Base-by-base conservation (phyloP, 1,140 invertebrate species). In the Nephila pilipes region DNA sequence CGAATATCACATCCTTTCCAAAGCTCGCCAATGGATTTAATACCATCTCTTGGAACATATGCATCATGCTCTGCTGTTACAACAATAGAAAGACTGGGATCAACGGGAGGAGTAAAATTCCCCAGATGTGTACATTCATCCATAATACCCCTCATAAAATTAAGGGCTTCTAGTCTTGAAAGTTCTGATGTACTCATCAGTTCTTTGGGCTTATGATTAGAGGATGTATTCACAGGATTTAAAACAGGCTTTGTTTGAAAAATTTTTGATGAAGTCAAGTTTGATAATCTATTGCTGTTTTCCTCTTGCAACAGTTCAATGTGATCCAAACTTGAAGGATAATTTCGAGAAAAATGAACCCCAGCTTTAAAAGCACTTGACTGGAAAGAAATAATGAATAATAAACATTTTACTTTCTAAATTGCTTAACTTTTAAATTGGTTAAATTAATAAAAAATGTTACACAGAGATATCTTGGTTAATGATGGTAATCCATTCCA, bases 111-210 rank as follows among this genome's bases (percentile, higher is more conserved):
- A 20, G 98, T 97, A 95, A 99, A 99, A 95, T 99, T 99, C 92
- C 97, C 98, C 2, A 99, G 96, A 96, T 99, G 99, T 3, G 99
- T 99, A 95, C 98, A 99, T 95, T 99, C 98, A 95, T 99, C 99
- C 99, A 99, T 99, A 93, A 99, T 97, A 0, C 98, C 98, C 38
- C 98, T 96, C 99, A 99, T 99, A 95, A 99, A 99, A 95, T 98
- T 97, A 16, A 98, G 94, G 1, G 98, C 97, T 95, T 93, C 60
- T 6, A 93, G n/a, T 16, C 80, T 85, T 46, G 87, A 90, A 38
- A 93, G 60, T 36, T 91, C 93, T 18, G 87, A 29, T 1, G 32
- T n/a, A 18, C 63, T 85, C 29, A 55, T 46, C 32, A 58, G n/a
- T 36, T 29, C 60, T 36, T 87, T 38, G 20, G 65, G 75, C 22